These are phyloP conservation scores for Melanerpes formicivorus DNA, from an alignment of 2,113 vertebrate genomes.

Conservation along the genomic window DNA sequence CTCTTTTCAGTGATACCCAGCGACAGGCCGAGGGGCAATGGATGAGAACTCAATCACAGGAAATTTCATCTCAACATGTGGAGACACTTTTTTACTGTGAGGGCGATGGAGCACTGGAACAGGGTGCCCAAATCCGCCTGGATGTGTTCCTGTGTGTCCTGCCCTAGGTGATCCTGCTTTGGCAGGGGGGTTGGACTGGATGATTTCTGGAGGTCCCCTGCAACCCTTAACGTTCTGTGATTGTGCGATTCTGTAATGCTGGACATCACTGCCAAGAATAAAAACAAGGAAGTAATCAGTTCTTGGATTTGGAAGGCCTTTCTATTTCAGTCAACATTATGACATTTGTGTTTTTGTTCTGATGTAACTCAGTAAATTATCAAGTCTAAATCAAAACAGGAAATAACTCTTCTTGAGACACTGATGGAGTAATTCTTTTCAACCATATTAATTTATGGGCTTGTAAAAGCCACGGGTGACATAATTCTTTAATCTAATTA, in stretches of 20 bases:
- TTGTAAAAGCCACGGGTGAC: not conserved
- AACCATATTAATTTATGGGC: not conserved
- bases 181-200: no score
- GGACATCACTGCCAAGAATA: not conserved
- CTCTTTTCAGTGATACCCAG: no score
- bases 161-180: no score
- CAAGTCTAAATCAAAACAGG: constrained; percentile 20
- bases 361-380: constrained; percentile 26
- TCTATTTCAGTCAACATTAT: not conserved
- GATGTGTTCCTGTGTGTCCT: no score
- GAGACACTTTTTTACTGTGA: no score
- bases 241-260: not conserved
- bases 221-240: no score
- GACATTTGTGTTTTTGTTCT: constrained; percentile 37
- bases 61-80: no score
- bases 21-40: no score
- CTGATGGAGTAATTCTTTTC: not conserved
- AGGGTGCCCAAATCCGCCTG: no score
- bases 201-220: no score
- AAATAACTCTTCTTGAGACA: constrained; percentile 3
- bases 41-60: no score
- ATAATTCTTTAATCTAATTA: not conserved
- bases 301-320: not conserved
- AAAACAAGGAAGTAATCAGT: not conserved
- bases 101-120: no score